Base-by-base conservation (phyloP, 1,140 invertebrate genomes). In the Apocrypta bakeri region DNA sequence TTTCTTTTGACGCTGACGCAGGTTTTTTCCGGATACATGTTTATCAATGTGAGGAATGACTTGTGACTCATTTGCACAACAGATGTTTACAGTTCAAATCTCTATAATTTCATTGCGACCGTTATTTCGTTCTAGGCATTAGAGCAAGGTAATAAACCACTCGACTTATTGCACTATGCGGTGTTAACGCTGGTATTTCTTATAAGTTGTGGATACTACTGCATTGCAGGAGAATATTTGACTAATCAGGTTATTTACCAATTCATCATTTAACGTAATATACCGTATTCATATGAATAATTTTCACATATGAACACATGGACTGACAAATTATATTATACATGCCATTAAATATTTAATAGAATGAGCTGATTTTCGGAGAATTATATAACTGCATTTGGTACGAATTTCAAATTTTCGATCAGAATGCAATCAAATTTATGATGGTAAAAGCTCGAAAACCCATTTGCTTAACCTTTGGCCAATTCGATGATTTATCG, bases 211-310 rank as follows among this genome's bases (percentile, higher is more conserved):
- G 68, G 68, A 71, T 71, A 71, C 37, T 71, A 71, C 27, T 71
- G 68, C 21, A n/a, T 71, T 17, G 68, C 31, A 21, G 68, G 68
- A 21, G 68, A 71, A 71, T 37, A 71, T 71, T 71, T 71, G 17
- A 71, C 68, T 12, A 33, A 71, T 37, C 68, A 71, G 68, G 68
- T 71, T 21, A 21, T 56, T 56, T 17, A 48, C 21, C 42, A 12
- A 17, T 2, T n/a, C n/a, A n/a, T n/a, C n/a, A n/a, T n/a, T n/a
- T n/a, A n/a, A n/a, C n/a, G n/a, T n/a, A n/a, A n/a, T n/a, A n/a
- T n/a, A n/a, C n/a, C n/a, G n/a, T n/a, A n/a, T n/a, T n/a, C n/a
- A n/a, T n/a, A n/a, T n/a, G n/a, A n/a, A 14, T 17, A 48, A 21
- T 17, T 14, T 69, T 2, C 11, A 11, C 27, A 25, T 17, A 64